These are phyloP conservation scores for Drosophila biarmipes DNA, from an alignment of 1,140 invertebrate genomes.

Conservation along the genomic window DNA sequence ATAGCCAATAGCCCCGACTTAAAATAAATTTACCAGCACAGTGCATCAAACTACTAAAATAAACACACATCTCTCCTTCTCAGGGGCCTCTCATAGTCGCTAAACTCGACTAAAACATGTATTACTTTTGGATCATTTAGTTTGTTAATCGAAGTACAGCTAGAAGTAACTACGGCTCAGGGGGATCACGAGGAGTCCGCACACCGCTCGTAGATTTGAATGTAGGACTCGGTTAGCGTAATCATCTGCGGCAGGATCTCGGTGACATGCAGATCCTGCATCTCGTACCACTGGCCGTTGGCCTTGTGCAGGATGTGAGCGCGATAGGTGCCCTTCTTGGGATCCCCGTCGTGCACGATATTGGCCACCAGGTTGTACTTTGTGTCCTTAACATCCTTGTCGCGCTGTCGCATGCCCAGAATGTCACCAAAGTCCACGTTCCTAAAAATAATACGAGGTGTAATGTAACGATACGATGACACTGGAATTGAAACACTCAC, in stretches of 20 bases:
- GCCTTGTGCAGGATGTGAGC: slow-evolving; percentile 98
- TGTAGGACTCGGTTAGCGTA: slow-evolving; percentile 99
- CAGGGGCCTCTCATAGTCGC: slow-evolving; percentile 4
- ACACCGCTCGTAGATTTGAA: slow-evolving; percentile 91
- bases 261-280: slow-evolving; percentile 99
- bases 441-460: slow-evolving; percentile 84
- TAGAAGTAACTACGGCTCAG: not conserved
- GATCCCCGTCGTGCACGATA: slow-evolving; percentile 99
- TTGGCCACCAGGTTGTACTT: slow-evolving; percentile 98
- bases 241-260: slow-evolving; percentile 99
- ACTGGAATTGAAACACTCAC: slow-evolving; percentile 87
- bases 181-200: slow-evolving; percentile 45
- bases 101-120: not conserved
- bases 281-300: slow-evolving; percentile 94
- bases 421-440: slow-evolving; percentile 99
- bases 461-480: too few species aligned
- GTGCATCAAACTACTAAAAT: not conserved
- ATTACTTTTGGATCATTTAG: slow-evolving; percentile 1
- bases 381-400: slow-evolving; percentile 90
- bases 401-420: slow-evolving; percentile 92
- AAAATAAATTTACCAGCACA: not conserved
- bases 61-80: not conserved
- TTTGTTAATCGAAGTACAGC: slow-evolving; percentile 5
- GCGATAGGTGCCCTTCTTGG: slow-evolving; percentile 96
- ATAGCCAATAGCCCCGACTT: not conserved